Evolutionary conservation across 2,113 vertebrate species (phyloP).

Genomic region (Anarhynchus alexandrinus): DNA sequence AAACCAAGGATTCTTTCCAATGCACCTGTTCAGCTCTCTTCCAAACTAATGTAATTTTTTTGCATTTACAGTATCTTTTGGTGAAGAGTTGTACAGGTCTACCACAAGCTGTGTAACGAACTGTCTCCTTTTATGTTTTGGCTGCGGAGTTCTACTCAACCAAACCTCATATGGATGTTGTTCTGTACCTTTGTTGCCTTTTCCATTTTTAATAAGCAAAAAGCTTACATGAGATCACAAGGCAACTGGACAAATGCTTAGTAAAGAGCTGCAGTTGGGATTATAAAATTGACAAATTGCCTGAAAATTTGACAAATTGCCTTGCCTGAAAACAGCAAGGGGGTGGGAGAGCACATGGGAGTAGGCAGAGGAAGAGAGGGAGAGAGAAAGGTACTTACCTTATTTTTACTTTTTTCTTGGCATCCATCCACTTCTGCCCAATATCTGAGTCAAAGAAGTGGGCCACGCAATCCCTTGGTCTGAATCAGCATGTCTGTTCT

Average conservation of each 20-base stretch:
- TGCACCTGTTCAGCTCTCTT: not conserved
- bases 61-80: not conserved
- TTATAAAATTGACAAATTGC: not conserved
- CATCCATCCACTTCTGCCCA: not conserved
- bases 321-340: not conserved
- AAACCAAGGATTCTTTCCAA: not conserved
- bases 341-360: not conserved
- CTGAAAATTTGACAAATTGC: not conserved
- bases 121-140: not conserved
- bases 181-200: not conserved
- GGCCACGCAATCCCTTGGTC: not conserved
- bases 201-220: not conserved
- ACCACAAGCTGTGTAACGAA: not conserved
- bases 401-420: not conserved
- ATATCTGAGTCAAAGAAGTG: not conserved
- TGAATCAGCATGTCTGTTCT: accelerated
- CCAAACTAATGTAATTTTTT: not conserved
- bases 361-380: not conserved
- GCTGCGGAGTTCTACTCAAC: not conserved
- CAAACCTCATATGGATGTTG: not conserved
- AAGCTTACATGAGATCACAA: not conserved
- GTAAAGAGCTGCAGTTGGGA: not conserved
- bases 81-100: not conserved
- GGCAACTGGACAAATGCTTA: not conserved
- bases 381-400: not conserved